phyloP scores from a whole-genome alignment of 2,888 invertebrate genomes.

The Thysanoteuthis rhombus region DNA sequence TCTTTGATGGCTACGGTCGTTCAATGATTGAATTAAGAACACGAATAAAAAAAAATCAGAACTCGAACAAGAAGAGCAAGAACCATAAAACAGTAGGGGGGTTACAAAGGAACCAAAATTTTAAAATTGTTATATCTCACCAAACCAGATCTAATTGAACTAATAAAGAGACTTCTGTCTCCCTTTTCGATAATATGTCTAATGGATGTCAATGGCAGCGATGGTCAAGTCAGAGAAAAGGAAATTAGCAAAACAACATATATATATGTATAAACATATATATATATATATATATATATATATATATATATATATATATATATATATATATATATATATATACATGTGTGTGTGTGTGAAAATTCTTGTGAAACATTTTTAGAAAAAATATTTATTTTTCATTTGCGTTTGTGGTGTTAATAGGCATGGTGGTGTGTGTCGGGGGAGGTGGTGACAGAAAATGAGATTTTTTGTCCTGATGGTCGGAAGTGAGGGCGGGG shows the following conservation, averaged over 20 bases:
- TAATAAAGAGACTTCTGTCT: background rate
- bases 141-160: background rate
- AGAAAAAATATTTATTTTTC: background rate
- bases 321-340: background rate
- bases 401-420: background rate
- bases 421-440: background rate
- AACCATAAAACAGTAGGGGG: too few species aligned
- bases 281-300: background rate
- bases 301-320: background rate
- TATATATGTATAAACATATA: background rate
- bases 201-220: background rate
- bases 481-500: too few species aligned
- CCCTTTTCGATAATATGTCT: background rate
- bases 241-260: background rate
- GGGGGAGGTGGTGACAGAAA: background rate
- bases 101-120: too few species aligned
- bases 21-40: too few species aligned
- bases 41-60: too few species aligned
- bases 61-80: too few species aligned
- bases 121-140: background rate
- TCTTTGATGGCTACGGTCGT: too few species aligned
- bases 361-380: background rate
- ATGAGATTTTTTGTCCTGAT: background rate
- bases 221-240: background rate
- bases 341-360: too few species aligned